phyloP scores from a whole-genome alignment of 2,888 invertebrate genomes.

The Erebia epiphron region DNA sequence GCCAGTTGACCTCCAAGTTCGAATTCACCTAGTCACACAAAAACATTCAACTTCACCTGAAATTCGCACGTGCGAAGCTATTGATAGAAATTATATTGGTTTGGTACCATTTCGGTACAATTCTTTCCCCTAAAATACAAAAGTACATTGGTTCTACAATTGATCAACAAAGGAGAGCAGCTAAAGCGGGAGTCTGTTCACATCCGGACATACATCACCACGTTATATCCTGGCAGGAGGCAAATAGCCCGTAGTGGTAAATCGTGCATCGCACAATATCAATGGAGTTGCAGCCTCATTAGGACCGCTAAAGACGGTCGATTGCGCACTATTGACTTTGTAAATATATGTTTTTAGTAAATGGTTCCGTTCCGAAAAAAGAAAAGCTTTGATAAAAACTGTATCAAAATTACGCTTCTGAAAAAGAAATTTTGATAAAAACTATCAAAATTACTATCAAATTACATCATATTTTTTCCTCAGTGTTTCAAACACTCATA shows the following conservation, averaged over 20 bases:
- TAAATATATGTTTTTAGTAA: neutral
- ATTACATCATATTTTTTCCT: too few species aligned
- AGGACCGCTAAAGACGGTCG: slow-evolving; percentile 50
- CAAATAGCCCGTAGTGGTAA: slow-evolving; percentile 78
- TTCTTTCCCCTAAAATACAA: slow-evolving; percentile 30
- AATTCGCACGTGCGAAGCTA: too few species aligned
- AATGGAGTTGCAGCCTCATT: slow-evolving; percentile 70
- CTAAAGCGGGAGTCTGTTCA: slow-evolving; percentile 47
- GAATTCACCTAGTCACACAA: too few species aligned
- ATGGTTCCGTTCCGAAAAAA: too few species aligned
- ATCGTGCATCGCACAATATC: slow-evolving; percentile 76
- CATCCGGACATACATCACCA: slow-evolving; percentile 52
- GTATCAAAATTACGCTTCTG: too few species aligned
- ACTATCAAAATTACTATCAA: too few species aligned
- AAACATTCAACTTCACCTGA: too few species aligned
- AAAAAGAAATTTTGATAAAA: too few species aligned
- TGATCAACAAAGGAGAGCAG: slow-evolving; percentile 42
- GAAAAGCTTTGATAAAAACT: too few species aligned
- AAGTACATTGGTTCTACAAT: slow-evolving; percentile 29
- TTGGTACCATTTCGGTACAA: neutral
- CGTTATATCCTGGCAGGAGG: slow-evolving; percentile 58
- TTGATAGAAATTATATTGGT: too few species aligned
- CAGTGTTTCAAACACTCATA: too few species aligned
- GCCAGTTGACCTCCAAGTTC: too few species aligned
- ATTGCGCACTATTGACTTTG: slow-evolving; percentile 51